These are phyloP conservation scores for Danionella cerebrum DNA, from an alignment of 2,113 vertebrate genomes.

Conservation along the genomic window DNA sequence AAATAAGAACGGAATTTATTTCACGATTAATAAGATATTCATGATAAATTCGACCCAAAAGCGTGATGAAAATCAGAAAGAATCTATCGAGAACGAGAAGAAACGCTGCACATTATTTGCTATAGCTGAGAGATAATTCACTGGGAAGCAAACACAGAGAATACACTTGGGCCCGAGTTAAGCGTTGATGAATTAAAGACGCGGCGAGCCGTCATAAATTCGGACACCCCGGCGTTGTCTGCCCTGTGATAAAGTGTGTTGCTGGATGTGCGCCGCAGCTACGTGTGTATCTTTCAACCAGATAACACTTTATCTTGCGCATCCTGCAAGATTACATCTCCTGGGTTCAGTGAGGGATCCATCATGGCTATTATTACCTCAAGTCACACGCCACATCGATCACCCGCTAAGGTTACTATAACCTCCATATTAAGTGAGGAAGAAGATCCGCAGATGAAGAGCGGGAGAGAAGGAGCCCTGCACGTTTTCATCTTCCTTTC, in stretches of 20 bases:
- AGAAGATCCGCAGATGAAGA: conserved; percentile 66
- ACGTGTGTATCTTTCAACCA: conserved; percentile 65
- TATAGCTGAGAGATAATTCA: conserved; percentile 53
- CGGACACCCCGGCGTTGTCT: conserved; percentile 60
- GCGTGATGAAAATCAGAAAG: no score
- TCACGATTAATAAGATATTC: no score
- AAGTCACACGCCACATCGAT: conserved; percentile 67
- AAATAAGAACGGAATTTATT: no score
- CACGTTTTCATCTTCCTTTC: conserved; percentile 63
- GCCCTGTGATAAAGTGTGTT: conserved; percentile 62
- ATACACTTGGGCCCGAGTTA: conserved; percentile 56
- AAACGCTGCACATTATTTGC: not conserved
- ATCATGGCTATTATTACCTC: conserved; percentile 81
- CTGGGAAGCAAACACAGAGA: conserved; percentile 55
- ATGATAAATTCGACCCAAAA: no score
- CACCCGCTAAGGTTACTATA: conserved; percentile 68
- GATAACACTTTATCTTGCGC: conserved; percentile 70
- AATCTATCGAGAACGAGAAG: no score
- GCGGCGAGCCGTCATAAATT: conserved; percentile 64
- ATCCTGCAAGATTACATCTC: conserved; percentile 74
- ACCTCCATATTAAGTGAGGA: conserved; percentile 72
- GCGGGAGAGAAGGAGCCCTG: conserved; percentile 52
- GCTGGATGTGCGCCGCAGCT: conserved; percentile 60
- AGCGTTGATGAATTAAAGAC: conserved; percentile 70
- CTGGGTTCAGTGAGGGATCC: conserved; percentile 76